A percentile compares a stretch with the other conserved stretches of the same genome.
Conservation (phyloP, 2,888 invertebrate species). For the Ennomos quercinarius region DNA sequence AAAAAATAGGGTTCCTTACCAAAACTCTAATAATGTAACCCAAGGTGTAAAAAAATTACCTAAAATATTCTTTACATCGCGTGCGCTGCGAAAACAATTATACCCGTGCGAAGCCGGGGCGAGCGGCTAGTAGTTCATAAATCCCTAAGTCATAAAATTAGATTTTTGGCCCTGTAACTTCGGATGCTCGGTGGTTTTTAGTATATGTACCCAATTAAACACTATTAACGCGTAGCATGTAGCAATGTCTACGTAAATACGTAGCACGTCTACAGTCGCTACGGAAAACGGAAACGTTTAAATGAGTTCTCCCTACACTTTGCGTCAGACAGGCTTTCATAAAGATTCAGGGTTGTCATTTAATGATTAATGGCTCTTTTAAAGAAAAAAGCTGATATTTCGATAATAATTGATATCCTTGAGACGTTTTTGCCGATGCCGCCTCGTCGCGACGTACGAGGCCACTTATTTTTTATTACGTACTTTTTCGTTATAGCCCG, state of each 20-base stretch:
- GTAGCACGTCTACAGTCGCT: constrained; percentile 41
- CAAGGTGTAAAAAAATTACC: no score
- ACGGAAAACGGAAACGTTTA: constrained; percentile 11
- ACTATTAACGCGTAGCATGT: constrained; percentile 19
- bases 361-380: constrained; percentile 16
- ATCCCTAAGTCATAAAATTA: no score
- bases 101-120: no score
- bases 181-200: no score
- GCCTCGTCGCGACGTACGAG: constrained; percentile 27
- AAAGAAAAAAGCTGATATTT: constrained; percentile 23
- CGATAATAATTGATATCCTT: constrained; percentile 29
- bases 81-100: no score
- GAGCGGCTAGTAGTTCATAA: no score
- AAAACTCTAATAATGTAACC: no score
- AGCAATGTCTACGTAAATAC: constrained; percentile 36
- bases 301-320: constrained; percentile 1
- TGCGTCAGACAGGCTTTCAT: neutral
- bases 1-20: no score
- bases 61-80: no score
- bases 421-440: constrained; percentile 17
- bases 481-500: constrained; percentile 23
- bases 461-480: constrained; percentile 14
- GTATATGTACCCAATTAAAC: no score
- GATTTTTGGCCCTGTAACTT: no score
- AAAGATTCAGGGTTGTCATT: constrained; percentile 9